phyloP scores from a whole-genome alignment of 1,140 invertebrate species.

The Lasioglossum albipes region DNA sequence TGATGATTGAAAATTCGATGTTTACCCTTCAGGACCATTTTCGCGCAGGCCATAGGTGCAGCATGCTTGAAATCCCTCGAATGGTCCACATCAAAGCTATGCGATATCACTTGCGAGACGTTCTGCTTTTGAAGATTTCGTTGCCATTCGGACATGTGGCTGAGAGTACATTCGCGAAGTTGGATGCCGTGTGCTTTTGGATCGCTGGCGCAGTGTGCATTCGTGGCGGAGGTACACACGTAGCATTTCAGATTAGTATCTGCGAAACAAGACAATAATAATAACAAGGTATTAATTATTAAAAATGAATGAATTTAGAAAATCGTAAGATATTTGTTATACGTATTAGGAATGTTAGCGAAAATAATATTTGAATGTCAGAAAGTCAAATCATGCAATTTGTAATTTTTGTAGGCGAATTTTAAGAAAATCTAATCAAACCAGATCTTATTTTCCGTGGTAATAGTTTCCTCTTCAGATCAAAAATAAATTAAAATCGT shows the following conservation, averaged over 20 bases:
- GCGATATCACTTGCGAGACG: conserved; percentile 24
- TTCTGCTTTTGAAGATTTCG: conserved; percentile 35
- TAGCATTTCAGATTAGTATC: conserved; percentile 69
- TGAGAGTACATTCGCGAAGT: conserved; percentile 59
- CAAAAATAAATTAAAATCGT: too few species aligned
- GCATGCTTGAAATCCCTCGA: conserved; percentile 33
- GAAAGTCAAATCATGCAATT: too few species aligned
- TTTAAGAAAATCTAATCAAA: too few species aligned
- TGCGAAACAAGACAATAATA: conserved; percentile 38
- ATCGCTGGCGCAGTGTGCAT: conserved; percentile 56
- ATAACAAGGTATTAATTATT: too few species aligned
- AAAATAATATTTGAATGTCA: too few species aligned
- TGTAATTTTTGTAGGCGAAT: too few species aligned
- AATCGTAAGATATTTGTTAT: too few species aligned
- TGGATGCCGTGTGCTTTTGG: conserved; percentile 42
- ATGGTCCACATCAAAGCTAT: conserved; percentile 62
- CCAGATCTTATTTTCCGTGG: too few species aligned
- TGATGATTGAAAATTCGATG: not conserved
- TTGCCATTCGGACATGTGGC: conserved; percentile 58
- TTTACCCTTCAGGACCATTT: conserved; percentile 67
- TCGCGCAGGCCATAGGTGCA: conserved; percentile 61
- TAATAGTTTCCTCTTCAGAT: too few species aligned
- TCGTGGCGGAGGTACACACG: conserved; percentile 63
- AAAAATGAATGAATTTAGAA: too few species aligned
- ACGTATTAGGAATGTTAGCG: too few species aligned